phyloP scores from a whole-genome alignment of 2,888 invertebrate species.

The Phrixothrix hirtus region DNA sequence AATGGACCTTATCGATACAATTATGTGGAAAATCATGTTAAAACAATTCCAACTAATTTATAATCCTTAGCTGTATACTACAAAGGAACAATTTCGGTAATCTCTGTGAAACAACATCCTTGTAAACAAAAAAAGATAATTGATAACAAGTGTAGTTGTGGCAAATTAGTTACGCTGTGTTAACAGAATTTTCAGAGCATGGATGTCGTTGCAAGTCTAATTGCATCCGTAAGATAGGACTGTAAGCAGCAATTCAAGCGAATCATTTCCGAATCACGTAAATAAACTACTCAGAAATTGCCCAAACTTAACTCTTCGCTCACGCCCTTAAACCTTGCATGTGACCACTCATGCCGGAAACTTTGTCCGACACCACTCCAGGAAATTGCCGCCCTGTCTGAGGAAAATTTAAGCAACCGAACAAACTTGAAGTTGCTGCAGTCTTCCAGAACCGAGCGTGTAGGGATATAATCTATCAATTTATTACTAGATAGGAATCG shows the following conservation, averaged over 20 bases:
- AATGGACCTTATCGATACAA: no score
- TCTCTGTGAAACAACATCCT: not conserved
- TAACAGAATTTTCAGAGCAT: slow-evolving; percentile 3
- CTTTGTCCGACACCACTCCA: slow-evolving; percentile 15
- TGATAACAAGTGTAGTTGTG: slow-evolving; percentile 1
- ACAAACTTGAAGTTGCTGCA: slow-evolving; percentile 9
- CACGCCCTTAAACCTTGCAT: slow-evolving; percentile 14
- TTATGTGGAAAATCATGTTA: no score
- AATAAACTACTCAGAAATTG: slow-evolving; percentile 11
- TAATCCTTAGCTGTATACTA: no score
- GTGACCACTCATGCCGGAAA: slow-evolving; percentile 17
- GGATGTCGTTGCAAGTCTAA: slow-evolving; percentile 12
- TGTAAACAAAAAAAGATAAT: not conserved
- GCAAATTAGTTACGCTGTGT: slow-evolving; percentile 3
- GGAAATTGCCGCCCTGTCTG: slow-evolving; percentile 20
- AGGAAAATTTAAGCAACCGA: slow-evolving; percentile 15
- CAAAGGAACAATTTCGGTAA: no score
- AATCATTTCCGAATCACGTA: slow-evolving; percentile 19
- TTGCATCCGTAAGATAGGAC: slow-evolving; percentile 14
- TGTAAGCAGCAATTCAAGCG: slow-evolving; percentile 8
- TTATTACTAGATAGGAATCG: slow-evolving; percentile 11
- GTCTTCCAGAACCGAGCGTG: slow-evolving; percentile 10
- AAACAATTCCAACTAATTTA: no score
- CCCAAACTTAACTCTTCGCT: slow-evolving; percentile 12
- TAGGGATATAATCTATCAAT: slow-evolving; percentile 14